Evolutionary conservation across 1,140 invertebrate genomes (phyloP), one percentile per base, ranked within the genome.

Genomic region (Dendroctonus valens): DNA sequence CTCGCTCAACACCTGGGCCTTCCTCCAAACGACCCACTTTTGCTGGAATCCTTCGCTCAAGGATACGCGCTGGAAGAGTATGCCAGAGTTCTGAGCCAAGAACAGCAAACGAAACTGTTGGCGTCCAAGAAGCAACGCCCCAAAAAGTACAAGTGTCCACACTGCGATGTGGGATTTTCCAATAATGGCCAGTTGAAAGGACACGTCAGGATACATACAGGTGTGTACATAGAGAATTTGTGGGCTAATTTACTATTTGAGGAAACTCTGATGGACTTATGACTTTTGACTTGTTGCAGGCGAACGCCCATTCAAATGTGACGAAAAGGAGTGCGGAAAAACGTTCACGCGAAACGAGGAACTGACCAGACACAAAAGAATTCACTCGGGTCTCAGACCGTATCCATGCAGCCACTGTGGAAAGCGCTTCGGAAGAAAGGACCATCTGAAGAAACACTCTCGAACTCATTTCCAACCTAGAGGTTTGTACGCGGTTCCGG

Each of bases 271-370:
- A 55, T 41, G 39, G 5, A 55, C n/a, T n/a, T 6, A 39, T 52
- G 26, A 26, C 1, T 26, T 26, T 54, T 71, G 69, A 49, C 58
- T 72, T 61, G 39, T 80, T 79, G 14, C 75, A 91, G 91, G 91
- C 4, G 92, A 95, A 77, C 80, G 92, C 51, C 93, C 93, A 0
- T 96, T 90, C 77, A 88, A 89, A 70, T 97, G 94, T 76, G 90
- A 94, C 50, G 85, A 87, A 39, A 85, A 88, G 49, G 86, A 86
- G 50, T 97, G 94, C 73, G 90, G 89, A 0, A 96, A 96, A 77
- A 89, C 89, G 0, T 97, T 97, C 74, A 95, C 94, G 0, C 84
- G 94, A 66, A 97, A 97, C 78, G 94, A 97, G 79, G 94, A 97
- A 76, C 79, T 97, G 46, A 96, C 94, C 0, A 83, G 94, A 26